Evolutionary conservation across 2,888 invertebrate genomes (phyloP).

Genomic region (Hedya salicella): DNA sequence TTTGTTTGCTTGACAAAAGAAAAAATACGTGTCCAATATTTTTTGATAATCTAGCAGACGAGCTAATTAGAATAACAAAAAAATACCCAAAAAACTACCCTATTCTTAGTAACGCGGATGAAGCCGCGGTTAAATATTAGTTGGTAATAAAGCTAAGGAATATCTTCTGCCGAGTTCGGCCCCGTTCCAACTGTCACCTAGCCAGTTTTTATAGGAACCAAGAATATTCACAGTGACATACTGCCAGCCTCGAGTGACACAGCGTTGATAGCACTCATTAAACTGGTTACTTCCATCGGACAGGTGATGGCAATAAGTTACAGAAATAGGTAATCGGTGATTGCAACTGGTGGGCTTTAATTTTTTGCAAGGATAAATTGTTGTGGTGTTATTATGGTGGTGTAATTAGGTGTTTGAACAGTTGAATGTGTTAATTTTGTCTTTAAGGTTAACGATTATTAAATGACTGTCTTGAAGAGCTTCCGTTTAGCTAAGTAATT

Average conservation of each 20-base stretch:
- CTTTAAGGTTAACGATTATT: not conserved
- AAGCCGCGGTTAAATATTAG: no score
- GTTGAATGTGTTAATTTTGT: conserved; percentile 1
- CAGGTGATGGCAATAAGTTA: conserved; percentile 72
- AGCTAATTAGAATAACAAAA: no score
- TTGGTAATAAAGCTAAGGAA: not conserved
- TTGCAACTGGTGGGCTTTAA: conserved; percentile 60
- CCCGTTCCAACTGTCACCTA: not conserved
- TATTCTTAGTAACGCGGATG: no score
- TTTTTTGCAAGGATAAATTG: conserved; percentile 62
- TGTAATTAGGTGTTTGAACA: conserved; percentile 25
- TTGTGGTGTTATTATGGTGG: conserved; percentile 53
- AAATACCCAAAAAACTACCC: no score
- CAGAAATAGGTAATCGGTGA: conserved; percentile 64
- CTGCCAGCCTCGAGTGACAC: conserved; percentile 53
- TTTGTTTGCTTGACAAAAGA: no score
- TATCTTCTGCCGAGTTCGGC: not conserved
- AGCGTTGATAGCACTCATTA: conserved; percentile 53
- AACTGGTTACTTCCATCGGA: conserved; percentile 63
- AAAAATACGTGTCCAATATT: no score
- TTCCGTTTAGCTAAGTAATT: no score
- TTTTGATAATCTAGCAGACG: no score
- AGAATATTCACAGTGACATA: conserved; percentile 46
- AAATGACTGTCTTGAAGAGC: no score
- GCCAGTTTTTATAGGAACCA: conserved; percentile 14